These are phyloP conservation scores for Monopis laevigella DNA, from an alignment of 2,888 invertebrate genomes.

Conservation along the genomic window DNA sequence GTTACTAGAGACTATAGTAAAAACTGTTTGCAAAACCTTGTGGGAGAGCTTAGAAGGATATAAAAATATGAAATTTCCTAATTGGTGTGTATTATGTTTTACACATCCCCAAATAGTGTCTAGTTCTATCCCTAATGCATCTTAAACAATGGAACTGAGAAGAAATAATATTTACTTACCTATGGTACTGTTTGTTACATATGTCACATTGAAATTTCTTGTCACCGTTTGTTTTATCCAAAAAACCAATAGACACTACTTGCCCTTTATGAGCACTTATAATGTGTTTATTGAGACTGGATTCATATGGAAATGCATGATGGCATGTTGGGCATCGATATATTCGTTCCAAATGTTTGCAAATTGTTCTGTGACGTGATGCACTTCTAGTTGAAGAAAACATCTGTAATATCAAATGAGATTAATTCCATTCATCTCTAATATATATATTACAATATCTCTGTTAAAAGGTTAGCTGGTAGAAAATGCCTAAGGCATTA, in stretches of 20 bases:
- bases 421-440: no score
- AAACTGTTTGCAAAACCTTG: no score
- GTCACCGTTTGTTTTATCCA: constrained; percentile 26
- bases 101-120: no score
- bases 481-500: no score
- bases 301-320: constrained; percentile 50
- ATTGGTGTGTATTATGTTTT: no score
- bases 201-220: constrained; percentile 65
- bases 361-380: constrained; percentile 50
- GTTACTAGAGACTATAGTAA: no score
- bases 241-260: constrained; percentile 48
- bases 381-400: constrained; percentile 61
- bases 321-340: constrained; percentile 48
- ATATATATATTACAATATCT: no score
- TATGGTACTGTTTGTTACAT: constrained; percentile 71
- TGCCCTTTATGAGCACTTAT: constrained; percentile 48
- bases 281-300: constrained; percentile 57
- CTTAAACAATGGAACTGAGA: no score
- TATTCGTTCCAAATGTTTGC: constrained; percentile 42
- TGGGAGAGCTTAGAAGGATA: no score
- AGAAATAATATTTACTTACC: constrained; percentile 41
- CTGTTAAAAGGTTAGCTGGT: no score
- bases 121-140: no score
- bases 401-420: constrained; percentile 30
- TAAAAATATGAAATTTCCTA: no score